Percentiles rank a stretch among this genome's conserved stretches.
These are phyloP conservation scores for Cheilosia scutellata DNA, from an alignment of 2,888 invertebrate genomes.

Conservation along the genomic window DNA sequence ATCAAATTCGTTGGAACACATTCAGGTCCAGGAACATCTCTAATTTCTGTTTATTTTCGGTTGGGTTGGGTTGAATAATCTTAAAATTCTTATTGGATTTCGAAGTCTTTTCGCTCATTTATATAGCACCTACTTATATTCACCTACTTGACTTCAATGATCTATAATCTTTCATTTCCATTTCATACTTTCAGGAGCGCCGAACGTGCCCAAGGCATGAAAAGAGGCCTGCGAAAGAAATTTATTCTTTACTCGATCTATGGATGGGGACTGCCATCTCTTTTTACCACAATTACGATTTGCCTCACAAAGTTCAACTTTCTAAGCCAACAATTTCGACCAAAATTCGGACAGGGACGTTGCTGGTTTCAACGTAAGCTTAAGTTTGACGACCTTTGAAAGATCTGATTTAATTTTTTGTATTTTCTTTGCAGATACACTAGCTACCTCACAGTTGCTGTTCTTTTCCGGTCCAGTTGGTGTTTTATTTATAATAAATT, in stretches of 20 bases:
- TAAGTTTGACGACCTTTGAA: not conserved
- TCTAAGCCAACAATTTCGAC: slow-evolving; percentile 85
- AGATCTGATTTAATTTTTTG: slow-evolving; percentile 3
- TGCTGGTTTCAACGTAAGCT: slow-evolving; percentile 89
- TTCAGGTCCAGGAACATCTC: too few relatives aligned
- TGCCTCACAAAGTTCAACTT: slow-evolving; percentile 85
- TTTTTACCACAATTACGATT: slow-evolving; percentile 86
- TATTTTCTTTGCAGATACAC: slow-evolving; percentile 77
- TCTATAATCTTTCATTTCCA: not conserved
- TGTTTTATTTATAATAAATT: slow-evolving; percentile 87
- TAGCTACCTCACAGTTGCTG: slow-evolving; percentile 84
- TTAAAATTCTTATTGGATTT: too few relatives aligned
- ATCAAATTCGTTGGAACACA: too few relatives aligned
- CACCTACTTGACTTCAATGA: not conserved
- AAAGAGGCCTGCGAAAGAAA: slow-evolving; percentile 81
- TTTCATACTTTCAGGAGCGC: slow-evolving; percentile 77
- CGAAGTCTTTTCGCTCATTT: too few relatives aligned
- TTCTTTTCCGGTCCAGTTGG: slow-evolving; percentile 89
- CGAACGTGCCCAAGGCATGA: slow-evolving; percentile 78
- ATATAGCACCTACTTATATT: not conserved
- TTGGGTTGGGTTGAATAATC: too few relatives aligned
- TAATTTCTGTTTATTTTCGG: too few relatives aligned
- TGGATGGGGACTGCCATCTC: slow-evolving; percentile 88
- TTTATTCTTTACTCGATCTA: slow-evolving; percentile 89
- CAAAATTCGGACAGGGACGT: slow-evolving; percentile 86